phyloP scores from a whole-genome alignment of 2,797 vertebrate genomes.

The Danio kyathit region DNA sequence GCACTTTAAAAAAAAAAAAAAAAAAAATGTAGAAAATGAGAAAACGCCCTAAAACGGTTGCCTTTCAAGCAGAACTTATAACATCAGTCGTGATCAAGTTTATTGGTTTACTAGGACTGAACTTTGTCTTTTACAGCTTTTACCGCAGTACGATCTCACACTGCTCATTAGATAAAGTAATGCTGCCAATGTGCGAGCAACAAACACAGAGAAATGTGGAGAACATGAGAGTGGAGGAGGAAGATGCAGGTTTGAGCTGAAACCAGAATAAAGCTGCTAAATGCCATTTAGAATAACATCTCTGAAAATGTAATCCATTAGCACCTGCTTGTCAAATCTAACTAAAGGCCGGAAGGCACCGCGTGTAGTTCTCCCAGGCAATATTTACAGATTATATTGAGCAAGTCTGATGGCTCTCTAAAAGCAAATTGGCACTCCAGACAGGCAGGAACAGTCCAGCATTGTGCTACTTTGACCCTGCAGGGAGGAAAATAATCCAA shows the following conservation, averaged over 20 bases:
- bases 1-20: no score
- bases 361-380: slow-evolving; percentile 14
- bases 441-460: slow-evolving; percentile 7
- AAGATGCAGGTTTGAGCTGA: neutral
- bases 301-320: slow-evolving; percentile 15
- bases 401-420: slow-evolving; percentile 30
- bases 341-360: neutral
- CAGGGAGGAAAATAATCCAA: neutral
- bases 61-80: neutral
- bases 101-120: neutral
- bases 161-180: slow-evolving; percentile 13
- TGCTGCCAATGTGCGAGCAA: neutral
- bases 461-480: slow-evolving; percentile 9
- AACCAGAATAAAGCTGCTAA: neutral
- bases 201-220: neutral
- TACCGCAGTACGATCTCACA: neutral
- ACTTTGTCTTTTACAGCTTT: slow-evolving; percentile 17
- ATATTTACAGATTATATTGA: slow-evolving; percentile 45
- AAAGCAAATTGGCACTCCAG: neutral
- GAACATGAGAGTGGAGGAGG: neutral
- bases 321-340: slow-evolving; percentile 28
- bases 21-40: slow-evolving; percentile 5
- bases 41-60: neutral
- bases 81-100: neutral
- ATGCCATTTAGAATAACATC: slow-evolving; percentile 1